Conservation (phyloP, 2,888 invertebrate genomes). For the Epinotia bilunana region DNA sequence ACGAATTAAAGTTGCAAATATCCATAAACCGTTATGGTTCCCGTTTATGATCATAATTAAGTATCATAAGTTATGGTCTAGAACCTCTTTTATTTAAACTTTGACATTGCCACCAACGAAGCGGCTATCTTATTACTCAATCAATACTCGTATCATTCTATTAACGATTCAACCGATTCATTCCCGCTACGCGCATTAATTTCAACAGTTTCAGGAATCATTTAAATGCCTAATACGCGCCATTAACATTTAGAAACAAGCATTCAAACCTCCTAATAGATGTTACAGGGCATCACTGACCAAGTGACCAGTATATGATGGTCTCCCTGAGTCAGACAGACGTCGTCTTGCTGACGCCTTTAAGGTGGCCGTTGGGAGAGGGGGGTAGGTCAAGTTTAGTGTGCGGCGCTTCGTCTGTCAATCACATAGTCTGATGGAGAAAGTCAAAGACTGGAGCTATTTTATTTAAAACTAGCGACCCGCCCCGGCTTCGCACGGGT, state of each 20-base stretch:
- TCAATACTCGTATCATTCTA: conserved; percentile 52
- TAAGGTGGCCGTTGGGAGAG: conserved; percentile 35
- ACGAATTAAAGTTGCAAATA: background rate
- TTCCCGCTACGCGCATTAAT: conserved; percentile 62
- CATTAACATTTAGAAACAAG: conserved; percentile 71
- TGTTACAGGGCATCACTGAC: conserved; percentile 62
- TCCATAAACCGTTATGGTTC: background rate
- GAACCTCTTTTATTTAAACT: no score
- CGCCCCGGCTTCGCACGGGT: no score
- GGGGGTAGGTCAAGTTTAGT: conserved; percentile 54
- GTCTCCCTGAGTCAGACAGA: conserved; percentile 48
- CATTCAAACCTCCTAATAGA: conserved; percentile 71
- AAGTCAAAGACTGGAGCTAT: conserved; percentile 50
- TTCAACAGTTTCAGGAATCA: conserved; percentile 77
- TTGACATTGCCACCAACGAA: conserved; percentile 26
- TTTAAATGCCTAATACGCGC: conserved; percentile 74
- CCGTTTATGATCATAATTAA: background rate
- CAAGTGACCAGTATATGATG: conserved; percentile 56
- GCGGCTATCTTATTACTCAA: conserved; percentile 35
- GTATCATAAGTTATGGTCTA: background rate
- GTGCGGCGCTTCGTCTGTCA: conserved; percentile 73
- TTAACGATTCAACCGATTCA: conserved; percentile 57
- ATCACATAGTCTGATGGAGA: conserved; percentile 59
- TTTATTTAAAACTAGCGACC: no score
- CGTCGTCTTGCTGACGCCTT: conserved; percentile 41